phyloP scores from a whole-genome alignment of 2,888 invertebrate species.

The Hetaerina titia region DNA sequence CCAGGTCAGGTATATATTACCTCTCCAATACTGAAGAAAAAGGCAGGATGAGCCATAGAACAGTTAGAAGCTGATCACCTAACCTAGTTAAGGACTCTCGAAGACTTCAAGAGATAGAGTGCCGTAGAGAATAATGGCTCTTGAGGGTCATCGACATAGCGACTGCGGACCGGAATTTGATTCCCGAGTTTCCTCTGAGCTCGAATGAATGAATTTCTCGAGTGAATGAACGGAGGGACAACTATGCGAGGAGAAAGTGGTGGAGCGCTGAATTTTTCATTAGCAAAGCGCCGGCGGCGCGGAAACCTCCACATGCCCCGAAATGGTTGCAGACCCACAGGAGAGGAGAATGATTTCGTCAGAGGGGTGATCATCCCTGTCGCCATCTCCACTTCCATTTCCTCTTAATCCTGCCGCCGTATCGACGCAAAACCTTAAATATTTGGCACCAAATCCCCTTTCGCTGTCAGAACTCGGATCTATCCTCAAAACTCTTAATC shows the following conservation, averaged over 20 bases:
- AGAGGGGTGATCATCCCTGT: not conserved
- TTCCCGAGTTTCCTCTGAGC: no score
- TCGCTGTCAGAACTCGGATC: conserved; percentile 16
- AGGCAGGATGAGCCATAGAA: no score
- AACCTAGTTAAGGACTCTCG: no score
- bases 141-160: no score
- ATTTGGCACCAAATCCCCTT: conserved; percentile 27
- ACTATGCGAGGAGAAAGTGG: not conserved
- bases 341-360: not conserved
- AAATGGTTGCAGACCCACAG: not conserved
- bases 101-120: no score
- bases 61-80: no score
- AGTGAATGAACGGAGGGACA: no score
- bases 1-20: no score
- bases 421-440: conserved; percentile 3
- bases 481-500: conserved; percentile 16
- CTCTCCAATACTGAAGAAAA: no score
- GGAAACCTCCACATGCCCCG: not conserved
- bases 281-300: not conserved
- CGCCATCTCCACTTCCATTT: not conserved
- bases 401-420: not conserved
- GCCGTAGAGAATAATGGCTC: no score
- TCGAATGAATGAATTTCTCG: no score
- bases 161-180: no score
- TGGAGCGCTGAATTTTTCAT: not conserved